Base-by-base conservation (phyloP, 2,888 invertebrate species). In the Nebria salina region DNA sequence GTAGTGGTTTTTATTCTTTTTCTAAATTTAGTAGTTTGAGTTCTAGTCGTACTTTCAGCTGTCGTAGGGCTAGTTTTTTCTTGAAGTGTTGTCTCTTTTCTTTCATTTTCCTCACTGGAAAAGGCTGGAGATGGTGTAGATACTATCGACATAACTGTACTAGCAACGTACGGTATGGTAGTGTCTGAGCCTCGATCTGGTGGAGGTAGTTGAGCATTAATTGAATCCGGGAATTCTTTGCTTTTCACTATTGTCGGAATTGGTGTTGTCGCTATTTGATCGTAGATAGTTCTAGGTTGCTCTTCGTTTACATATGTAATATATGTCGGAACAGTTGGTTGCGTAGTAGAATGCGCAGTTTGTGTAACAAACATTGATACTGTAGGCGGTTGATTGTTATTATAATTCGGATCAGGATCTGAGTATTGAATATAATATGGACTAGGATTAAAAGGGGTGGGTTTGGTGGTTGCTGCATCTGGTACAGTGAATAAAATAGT, bases 361-460 rank as follows among this genome's bases (percentile, higher is more conserved):
- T 77, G 76, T 15, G 68, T 66, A 41, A 80, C 72, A 72, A 81
- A 82, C 42, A 68, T 73, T 65, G 75, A 78, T 74, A 76, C 81
- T n/a, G 82, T 82, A 77, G 83, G 77, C 42, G 82, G 72, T 66
- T 68, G 72, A 4, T 83, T 76, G 34, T 82, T 83, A 81, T 84
- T 84, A 82, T 90, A 90, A 65, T 90, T 85, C 5, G 91, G 91
- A 88, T 91, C 91, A 26, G 89, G 88, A 83, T 91, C 90, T 0
- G 91, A 91, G 83, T 89, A 91, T 74, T 87, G 87, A 72, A 88
- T 86, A 84, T 88, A 88, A 87, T 83, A 84, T 82, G 82, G 87
- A 86, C 87, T 88, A 86, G 86, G 87, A 87, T 79, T 78, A 83
- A 84, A 85, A 84, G 86, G 83, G 65, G 85, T 85, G 82, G 84